phyloP scores from a whole-genome alignment of 2,797 vertebrate genomes.

The Diplodus sargus region DNA sequence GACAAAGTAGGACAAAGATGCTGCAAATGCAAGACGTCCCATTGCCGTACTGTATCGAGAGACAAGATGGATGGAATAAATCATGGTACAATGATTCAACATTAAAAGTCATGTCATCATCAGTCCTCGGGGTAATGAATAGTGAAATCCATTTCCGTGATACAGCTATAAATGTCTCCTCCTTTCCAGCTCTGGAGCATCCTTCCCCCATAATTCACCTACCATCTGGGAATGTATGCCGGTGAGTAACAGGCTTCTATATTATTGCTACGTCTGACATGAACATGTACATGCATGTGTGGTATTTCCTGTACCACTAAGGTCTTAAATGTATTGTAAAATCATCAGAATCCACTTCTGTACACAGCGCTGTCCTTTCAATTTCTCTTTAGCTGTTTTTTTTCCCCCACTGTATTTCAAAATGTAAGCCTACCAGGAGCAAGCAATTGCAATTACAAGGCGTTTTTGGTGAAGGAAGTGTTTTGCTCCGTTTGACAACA shows the following conservation, averaged over 20 bases:
- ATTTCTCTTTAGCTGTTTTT: background rate
- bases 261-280: conserved; percentile 26
- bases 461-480: background rate
- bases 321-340: background rate
- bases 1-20: conserved; percentile 49
- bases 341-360: background rate
- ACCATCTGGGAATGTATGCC: conserved; percentile 29
- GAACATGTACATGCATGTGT: background rate
- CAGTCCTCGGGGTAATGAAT: conserved; percentile 84
- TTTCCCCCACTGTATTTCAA: background rate
- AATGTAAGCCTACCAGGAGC: background rate
- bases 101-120: conserved; percentile 85
- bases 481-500: background rate
- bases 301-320: background rate
- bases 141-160: conserved; percentile 87
- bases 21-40: conserved; percentile 18
- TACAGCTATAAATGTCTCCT: conserved; percentile 87
- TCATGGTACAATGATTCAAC: conserved; percentile 78
- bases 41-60: conserved; percentile 34
- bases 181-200: conserved; percentile 77
- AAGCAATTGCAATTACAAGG: background rate
- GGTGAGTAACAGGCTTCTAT: conserved; percentile 23
- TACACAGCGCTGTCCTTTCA: background rate
- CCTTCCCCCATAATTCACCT: conserved; percentile 75
- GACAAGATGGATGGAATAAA: conserved; percentile 62